These are phyloP conservation scores for Phaethon lepturus DNA, from an alignment of 2,113 vertebrate species.

Conservation along the genomic window DNA sequence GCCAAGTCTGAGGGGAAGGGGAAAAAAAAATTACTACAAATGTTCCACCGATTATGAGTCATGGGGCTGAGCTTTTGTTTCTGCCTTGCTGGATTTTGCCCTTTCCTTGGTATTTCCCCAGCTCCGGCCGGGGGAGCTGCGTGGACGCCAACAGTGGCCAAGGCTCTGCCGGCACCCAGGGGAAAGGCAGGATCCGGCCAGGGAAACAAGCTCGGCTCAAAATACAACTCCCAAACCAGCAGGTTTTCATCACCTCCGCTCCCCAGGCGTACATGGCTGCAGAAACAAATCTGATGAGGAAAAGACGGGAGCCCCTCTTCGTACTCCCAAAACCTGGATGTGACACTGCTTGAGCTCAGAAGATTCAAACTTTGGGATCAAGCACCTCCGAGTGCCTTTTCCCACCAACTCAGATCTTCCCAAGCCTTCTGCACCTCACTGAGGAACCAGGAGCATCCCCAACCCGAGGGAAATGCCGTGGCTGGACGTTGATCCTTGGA, in stretches of 20 bases:
- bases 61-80: conserved; percentile 35
- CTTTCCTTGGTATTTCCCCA: conserved; percentile 45
- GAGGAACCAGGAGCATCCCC: neutral
- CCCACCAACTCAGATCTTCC: neutral
- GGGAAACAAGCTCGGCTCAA: neutral
- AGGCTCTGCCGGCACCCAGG: neutral
- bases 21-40: conserved; percentile 29
- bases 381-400: neutral
- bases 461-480: neutral
- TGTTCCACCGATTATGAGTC: conserved; percentile 64
- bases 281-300: neutral
- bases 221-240: fast-evolving
- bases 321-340: neutral
- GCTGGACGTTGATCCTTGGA: neutral
- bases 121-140: neutral
- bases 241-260: neutral
- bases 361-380: fast-evolving
- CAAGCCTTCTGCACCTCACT: neutral
- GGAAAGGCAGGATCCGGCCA: neutral
- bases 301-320: fast-evolving
- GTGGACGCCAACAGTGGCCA: neutral
- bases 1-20: conserved; percentile 43
- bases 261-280: fast-evolving
- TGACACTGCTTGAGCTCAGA: neutral
- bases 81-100: conserved; percentile 16